Base-by-base conservation (phyloP, 2,888 invertebrate genomes). In the Caenorhabditis wallacei region DNA sequence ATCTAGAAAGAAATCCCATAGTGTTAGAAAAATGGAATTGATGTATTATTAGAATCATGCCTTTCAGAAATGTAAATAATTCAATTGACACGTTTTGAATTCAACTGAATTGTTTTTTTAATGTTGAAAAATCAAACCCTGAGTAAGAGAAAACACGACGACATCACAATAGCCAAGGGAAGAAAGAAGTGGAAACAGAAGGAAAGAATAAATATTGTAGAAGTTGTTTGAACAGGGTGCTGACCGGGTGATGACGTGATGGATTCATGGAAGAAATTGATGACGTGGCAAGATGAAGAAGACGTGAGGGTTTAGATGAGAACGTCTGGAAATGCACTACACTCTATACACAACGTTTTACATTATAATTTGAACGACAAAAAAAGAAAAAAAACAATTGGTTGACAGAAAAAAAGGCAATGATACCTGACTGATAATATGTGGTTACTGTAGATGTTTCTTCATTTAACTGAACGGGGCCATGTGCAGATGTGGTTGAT, bases 371-470 rank as follows among this genome's bases (percentile, higher is more conserved):
- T 37, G 16, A 57, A 54, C 10, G 46, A 22, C 26, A 13, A 40
- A 59, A 59, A 69, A 35, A n/a, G n/a, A n/a, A 43, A 26, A 51
- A 59, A 18, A 30, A 40, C 35, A 68, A 54, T 16, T n/a, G 7
- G 46, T 18, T 3, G 18, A 22, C 16, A 16, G 22, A 3, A 37
- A 7, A 20, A 3, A 40, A 10, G 48, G 8, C 16, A 16, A 24
- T 22, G 10, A 61, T 79, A 87, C 87, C 87, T 70, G 85, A 85
- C 13, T 79, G 79, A 71, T 87, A 85, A 74, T 76, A 87, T 13
- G 78, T 85, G 10, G 87, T 83, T 18, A 87, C 87, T 13, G 87
- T 82, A 46, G 84, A 84, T n/a, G 85, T 87, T 63, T 87, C 87
- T 56, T 85, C 84, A 64, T 85, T 87, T 59, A 87, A 56, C 8